Evolutionary conservation across 1,140 invertebrate genomes (phyloP).

Genomic region (Megathymus violae): DNA sequence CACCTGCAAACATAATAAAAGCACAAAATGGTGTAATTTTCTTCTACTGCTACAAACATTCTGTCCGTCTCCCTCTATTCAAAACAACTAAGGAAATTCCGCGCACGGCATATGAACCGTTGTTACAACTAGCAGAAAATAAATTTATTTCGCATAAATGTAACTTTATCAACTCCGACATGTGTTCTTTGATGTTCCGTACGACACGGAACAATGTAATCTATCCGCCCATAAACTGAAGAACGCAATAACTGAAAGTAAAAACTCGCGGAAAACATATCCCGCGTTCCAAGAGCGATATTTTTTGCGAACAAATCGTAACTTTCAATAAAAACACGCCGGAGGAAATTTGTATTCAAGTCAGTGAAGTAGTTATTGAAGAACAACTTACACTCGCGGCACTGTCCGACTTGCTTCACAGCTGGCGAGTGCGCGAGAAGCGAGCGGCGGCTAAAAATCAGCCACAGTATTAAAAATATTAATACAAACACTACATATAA

Average conservation of each 20-base stretch:
- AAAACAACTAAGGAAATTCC: too few species aligned
- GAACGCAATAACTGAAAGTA: conserved; percentile 27
- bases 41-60: too few species aligned
- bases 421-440: not conserved
- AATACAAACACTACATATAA: too few species aligned
- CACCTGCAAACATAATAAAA: too few species aligned
- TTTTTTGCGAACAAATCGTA: conserved; percentile 35
- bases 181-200: not conserved
- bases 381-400: conserved; percentile 37
- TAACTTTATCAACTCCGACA: too few species aligned
- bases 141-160: too few species aligned
- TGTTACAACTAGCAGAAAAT: too few species aligned
- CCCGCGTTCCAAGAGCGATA: conserved; percentile 12
- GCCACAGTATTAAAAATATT: too few species aligned
- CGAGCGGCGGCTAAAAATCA: too few species aligned
- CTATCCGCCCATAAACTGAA: not conserved
- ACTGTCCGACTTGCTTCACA: conserved; percentile 5
- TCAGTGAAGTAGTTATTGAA: conserved; percentile 37
- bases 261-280: conserved; percentile 14
- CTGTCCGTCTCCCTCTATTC: too few species aligned
- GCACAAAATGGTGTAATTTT: too few species aligned
- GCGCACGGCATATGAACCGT: too few species aligned
- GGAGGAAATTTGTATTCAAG: conserved; percentile 35
- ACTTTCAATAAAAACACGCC: conserved; percentile 31
- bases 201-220: not conserved